Evolutionary conservation across 2,113 vertebrate species (phyloP).

Genomic region (Narcine bancroftii): DNA sequence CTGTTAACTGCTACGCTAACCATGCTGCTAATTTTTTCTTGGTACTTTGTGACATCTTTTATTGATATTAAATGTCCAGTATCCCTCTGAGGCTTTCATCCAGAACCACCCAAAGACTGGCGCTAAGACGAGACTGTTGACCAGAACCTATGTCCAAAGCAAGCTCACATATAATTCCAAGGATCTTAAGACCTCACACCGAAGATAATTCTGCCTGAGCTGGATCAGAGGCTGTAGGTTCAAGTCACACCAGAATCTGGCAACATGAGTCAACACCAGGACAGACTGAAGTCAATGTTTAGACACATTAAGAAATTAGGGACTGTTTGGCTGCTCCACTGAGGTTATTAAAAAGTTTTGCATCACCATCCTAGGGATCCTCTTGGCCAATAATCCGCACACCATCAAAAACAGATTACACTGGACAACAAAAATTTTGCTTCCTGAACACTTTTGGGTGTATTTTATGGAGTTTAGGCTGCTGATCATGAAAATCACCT

Average conservation of each 20-base stretch:
- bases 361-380: neutral
- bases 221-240: neutral
- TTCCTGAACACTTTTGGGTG: no score
- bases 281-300: no score
- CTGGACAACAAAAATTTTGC: no score
- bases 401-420: neutral
- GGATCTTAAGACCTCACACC: no score
- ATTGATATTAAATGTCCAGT: neutral
- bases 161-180: neutral
- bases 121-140: neutral
- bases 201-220: neutral
- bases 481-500: no score
- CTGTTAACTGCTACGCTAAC: no score
- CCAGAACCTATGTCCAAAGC: neutral
- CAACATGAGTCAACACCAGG: neutral
- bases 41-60: neutral
- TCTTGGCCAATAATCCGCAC: neutral
- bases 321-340: neutral
- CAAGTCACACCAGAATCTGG: neutral
- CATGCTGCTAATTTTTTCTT: no score
- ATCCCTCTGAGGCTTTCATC: neutral
- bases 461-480: no score
- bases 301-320: neutral
- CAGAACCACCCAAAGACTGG: neutral
- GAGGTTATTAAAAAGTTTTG: neutral